Percentiles rank a stretch among this genome's conserved stretches.
phyloP scores from a whole-genome alignment of 2,797 vertebrate species.

The Psittacula echo region DNA sequence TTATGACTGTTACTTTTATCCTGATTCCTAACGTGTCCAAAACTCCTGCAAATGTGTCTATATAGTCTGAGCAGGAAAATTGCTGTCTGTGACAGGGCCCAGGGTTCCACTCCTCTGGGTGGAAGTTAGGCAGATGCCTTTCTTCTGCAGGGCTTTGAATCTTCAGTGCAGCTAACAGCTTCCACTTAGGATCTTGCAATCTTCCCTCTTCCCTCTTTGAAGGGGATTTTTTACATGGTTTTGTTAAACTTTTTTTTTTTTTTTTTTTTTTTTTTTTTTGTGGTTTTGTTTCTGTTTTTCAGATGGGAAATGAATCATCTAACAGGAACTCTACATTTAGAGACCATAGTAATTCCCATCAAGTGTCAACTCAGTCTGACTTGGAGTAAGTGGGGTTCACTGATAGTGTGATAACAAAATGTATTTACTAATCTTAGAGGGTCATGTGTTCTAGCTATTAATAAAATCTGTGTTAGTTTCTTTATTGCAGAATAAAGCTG shows the following conservation, averaged over 20 bases:
- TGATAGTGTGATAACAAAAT: not conserved
- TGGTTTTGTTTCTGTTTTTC: not conserved
- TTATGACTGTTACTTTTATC: not conserved
- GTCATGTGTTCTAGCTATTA: not conserved
- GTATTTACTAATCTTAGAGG: not conserved
- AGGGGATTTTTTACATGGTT: not conserved
- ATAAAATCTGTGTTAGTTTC: not conserved
- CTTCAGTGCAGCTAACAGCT: not conserved
- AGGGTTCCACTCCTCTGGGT: not conserved
- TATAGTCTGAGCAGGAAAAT: not conserved
- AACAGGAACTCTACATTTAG: fast-evolving
- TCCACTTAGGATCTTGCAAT: not conserved
- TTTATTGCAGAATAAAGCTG: not conserved
- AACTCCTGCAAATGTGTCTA: not conserved
- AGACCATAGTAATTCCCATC: fast-evolving
- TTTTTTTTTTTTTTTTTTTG: not conserved
- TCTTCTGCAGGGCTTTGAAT: not conserved
- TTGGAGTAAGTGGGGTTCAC: conserved; percentile 50
- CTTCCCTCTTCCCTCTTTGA: not conserved
- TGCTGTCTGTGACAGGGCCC: not conserved
- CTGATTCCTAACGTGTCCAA: not conserved
- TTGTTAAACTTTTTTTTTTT: not conserved
- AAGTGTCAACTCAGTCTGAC: not conserved
- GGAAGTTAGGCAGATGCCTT: not conserved
- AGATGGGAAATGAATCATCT: not conserved